Base-by-base conservation (phyloP, 35 echinoderm and acorn worm genomes). In the Lytechinus pictus region DNA sequence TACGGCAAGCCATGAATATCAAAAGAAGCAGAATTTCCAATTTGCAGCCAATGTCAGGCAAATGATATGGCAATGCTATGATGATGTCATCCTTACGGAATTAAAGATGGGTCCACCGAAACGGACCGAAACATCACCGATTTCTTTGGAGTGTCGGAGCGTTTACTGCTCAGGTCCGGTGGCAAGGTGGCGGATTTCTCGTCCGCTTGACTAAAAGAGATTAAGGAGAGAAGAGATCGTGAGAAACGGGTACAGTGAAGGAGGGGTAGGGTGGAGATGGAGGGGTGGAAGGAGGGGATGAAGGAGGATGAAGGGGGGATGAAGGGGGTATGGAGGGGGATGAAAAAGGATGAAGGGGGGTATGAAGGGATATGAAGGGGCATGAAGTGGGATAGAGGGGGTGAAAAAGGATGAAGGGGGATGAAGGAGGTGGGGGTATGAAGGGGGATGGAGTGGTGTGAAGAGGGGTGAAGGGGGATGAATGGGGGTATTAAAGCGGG, bases 121-220 rank as follows among this genome's bases (percentile, higher is more conserved):
- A 28, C 24, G 28, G 87, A 89, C 87, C 87, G 87, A 89, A 89
- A 89, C 87, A 89, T 89, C 87, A 89, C 87, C 52, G 87, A 51
- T 29, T 89, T 89, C 87, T 33, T 53, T 19, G 87, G 28, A 89
- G 87, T 89, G 9, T 89, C 87, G 27, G 87, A 89, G 87, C 87
- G 87, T 89, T 71, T 71, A 71, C 8, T 89, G 87, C 87, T 89
- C 28, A 89, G 87, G 10, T 89, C 87, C 28, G 52, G 24, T 89
- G 87, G 87, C 24, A 89, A 51, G 28, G 87, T 89, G 28, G 87
- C 87, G 8, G 87, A 89, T 51, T 89, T 89, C 9, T 89, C 87
- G 14, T 51, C 87, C 5, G 11, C 87, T 21, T 89, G 87, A 29
- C 87, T 89, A 89, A 53, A 29, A 89, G 87, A 89, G 60, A 16